Conservation (phyloP, 2,888 invertebrate genomes). For the Drosophila merina region DNA sequence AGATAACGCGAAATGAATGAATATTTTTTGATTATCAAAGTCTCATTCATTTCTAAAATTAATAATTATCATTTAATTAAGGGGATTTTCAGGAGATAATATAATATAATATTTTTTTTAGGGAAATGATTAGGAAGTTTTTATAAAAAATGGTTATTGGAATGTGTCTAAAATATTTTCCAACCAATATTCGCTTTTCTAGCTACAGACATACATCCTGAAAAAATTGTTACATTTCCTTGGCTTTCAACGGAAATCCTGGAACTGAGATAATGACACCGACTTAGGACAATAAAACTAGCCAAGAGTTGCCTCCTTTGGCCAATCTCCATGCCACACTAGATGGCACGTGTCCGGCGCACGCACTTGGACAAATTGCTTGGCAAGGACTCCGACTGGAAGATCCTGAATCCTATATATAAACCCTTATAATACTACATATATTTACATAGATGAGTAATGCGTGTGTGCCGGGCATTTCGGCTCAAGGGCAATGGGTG, state of each 20-base stretch:
- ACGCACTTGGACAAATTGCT: constrained; percentile 56
- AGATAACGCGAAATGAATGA: neutral
- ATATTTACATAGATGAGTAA: constrained; percentile 54
- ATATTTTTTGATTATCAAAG: neutral
- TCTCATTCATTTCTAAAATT: neutral
- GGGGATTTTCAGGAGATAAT: too few species aligned
- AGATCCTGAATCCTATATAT: neutral
- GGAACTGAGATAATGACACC: constrained; percentile 48
- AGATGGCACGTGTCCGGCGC: constrained; percentile 43
- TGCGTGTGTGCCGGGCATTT: constrained; percentile 40
- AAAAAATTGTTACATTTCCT: neutral
- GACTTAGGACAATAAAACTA: constrained; percentile 60
- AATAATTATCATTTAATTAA: neutral
- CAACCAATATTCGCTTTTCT: too few species aligned
- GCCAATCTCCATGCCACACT: constrained; percentile 6
- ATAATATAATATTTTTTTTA: too few species aligned
- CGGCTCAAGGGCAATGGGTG: constrained; percentile 60
- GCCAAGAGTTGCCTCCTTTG: constrained; percentile 10
- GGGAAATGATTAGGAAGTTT: too few species aligned
- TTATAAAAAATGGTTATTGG: too few species aligned
- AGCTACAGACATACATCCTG: too few species aligned
- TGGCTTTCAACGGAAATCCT: constrained; percentile 28
- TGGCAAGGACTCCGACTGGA: too few species aligned
- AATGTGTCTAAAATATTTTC: too few species aligned
- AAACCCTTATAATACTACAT: constrained; percentile 4